Evolutionary conservation across 2,888 invertebrate species (phyloP), one percentile per base, ranked within the genome.

Genomic region (Pharmacophagus antenor): DNA sequence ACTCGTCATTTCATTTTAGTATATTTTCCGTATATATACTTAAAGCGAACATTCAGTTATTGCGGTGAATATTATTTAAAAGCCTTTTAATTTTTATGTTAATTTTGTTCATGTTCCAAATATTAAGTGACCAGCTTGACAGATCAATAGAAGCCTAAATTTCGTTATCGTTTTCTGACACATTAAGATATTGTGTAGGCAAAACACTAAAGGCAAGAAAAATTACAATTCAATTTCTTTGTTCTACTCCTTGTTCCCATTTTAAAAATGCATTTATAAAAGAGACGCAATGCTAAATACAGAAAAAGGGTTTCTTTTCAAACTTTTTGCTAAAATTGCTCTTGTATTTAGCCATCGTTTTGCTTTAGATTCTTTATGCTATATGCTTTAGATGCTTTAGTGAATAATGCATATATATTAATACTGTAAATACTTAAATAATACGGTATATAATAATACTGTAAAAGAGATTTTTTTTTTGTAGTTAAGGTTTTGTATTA

Each of bases 151-250:
- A n/a, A n/a, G n/a, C 15, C n/a, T 2, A 12, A 15, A 37, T 2
- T 37, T n/a, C 15, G 37, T 37, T n/a, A n/a, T 37, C n/a, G 1
- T 37, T 37, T 0, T 37, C 10, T 15, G 15, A 15, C 31, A 8
- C 37, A n/a, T 37, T 37, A 37, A 15, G n/a, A 37, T 51, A 58
- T 23, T 52, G 22, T 37, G 21, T 44, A 47, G 25, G 21, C 48
- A 41, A 41, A 53, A 58, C 42, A 42, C 53, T 53, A 48, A 42
- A 58, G 48, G 17, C 48, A 54, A 42, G 54, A 44, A 47, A 54
- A 54, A 59, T 54, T 59, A 44, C 59, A 59, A 59, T 59, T 49
- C 54, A 54, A 59, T 50, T 49, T 59, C 54, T 59, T 59, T 59
- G 59, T 59, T 59, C 44, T 15, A 59, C 59, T 49, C 49, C 49